phyloP scores from a whole-genome alignment of 2,797 vertebrate genomes.

The Lemur catta region DNA sequence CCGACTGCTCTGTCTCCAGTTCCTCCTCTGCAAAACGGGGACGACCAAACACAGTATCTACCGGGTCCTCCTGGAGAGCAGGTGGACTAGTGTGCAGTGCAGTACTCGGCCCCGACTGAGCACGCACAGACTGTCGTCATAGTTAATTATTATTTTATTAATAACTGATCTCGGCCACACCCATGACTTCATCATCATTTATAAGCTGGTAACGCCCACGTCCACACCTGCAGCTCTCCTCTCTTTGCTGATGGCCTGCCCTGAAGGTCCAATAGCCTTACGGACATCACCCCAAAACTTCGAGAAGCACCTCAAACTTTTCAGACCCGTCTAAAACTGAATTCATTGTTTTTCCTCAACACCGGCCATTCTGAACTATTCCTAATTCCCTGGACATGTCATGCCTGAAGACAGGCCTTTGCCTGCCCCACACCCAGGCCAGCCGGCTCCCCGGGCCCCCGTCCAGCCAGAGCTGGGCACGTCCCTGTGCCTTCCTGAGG shows the following conservation, averaged over 20 bases:
- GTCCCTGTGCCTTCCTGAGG: accelerated
- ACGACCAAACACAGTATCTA: accelerated
- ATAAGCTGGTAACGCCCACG: accelerated
- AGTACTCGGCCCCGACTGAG: not conserved
- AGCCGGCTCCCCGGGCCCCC: accelerated
- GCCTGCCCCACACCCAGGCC: accelerated
- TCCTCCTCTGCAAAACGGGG: not conserved
- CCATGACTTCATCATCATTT: not conserved
- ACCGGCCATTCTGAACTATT: not conserved
- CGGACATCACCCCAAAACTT: too few species aligned
- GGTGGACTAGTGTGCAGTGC: accelerated
- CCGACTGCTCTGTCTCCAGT: not conserved
- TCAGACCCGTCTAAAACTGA: not conserved
- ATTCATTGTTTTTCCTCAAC: too few species aligned
- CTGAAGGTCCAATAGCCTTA: accelerated
- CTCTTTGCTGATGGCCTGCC: accelerated
- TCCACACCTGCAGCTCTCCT: accelerated
- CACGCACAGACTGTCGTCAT: accelerated
- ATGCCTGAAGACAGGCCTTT: too few species aligned
- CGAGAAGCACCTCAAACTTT: not conserved
- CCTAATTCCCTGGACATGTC: not conserved
- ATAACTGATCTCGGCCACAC: not conserved
- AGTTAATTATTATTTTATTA: too few species aligned
- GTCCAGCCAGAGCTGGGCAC: accelerated
- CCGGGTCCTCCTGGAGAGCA: accelerated